phyloP scores from a whole-genome alignment of 2,113 vertebrate genomes.

The Oreochromis aureus region DNA sequence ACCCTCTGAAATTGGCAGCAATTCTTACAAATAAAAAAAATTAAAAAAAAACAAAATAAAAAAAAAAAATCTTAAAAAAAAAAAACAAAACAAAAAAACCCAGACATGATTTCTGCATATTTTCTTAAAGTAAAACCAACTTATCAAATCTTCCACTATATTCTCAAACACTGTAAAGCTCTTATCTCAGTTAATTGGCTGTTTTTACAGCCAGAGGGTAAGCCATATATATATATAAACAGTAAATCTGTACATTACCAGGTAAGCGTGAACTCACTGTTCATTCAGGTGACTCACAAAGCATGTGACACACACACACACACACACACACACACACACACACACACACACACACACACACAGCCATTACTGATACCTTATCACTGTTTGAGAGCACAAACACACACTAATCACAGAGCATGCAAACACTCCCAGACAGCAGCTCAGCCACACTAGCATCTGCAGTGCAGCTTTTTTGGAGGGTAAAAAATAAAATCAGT shows the following conservation, averaged over 20 bases:
- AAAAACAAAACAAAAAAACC: too few relatives aligned
- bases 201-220: neutral
- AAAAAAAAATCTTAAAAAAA: too few relatives aligned
- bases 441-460: neutral
- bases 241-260: neutral
- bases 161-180: neutral
- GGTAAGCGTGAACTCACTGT: neutral
- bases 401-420: neutral
- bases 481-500: neutral
- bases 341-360: neutral
- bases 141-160: neutral
- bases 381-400: neutral
- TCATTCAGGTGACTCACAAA: neutral
- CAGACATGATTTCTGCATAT: neutral
- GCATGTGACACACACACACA: constrained; percentile 2
- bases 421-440: neutral
- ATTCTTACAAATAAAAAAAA: neutral
- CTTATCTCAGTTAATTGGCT: neutral
- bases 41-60: too few relatives aligned
- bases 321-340: neutral
- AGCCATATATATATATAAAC: neutral
- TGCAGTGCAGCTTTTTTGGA: neutral
- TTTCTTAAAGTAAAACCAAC: neutral
- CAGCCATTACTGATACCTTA: neutral
- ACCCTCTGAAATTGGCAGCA: neutral